Evolutionary conservation across 1,140 invertebrate species (phyloP).

Genomic region (Heliconius hermathena): DNA sequence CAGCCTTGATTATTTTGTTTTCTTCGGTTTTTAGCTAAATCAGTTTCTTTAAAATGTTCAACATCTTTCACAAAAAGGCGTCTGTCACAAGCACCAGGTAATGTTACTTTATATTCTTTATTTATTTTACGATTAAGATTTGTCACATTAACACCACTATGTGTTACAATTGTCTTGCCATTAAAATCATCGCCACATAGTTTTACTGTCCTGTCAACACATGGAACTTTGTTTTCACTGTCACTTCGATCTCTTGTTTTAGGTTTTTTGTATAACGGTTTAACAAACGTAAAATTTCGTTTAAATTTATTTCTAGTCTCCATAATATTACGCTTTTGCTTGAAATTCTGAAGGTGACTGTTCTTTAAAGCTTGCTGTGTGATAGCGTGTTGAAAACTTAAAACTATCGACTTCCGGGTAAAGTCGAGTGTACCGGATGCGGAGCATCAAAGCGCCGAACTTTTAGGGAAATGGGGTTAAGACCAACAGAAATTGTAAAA

Average conservation of each 20-base stretch:
- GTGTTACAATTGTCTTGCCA: constrained; percentile 54
- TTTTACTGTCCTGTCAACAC: constrained; percentile 58
- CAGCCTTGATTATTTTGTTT: constrained; percentile 1
- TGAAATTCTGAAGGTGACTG: constrained; percentile 50
- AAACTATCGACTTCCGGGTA: constrained; percentile 53
- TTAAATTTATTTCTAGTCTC: constrained; percentile 60
- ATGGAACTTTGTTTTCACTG: constrained; percentile 45
- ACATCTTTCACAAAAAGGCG: constrained; percentile 27
- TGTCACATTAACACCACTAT: constrained; percentile 40
- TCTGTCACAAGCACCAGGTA: constrained; percentile 52
- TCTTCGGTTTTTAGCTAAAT: constrained; percentile 13
- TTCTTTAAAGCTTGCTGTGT: constrained; percentile 42
- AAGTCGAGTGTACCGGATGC: constrained; percentile 44
- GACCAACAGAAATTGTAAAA: constrained; percentile 39
- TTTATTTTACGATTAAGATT: constrained; percentile 47
- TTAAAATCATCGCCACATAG: constrained; percentile 56
- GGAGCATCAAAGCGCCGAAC: constrained; percentile 49
- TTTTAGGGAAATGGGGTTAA: constrained; percentile 50
- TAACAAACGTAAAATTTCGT: constrained; percentile 58
- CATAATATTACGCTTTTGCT: constrained; percentile 50
- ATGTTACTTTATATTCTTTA: constrained; percentile 46
- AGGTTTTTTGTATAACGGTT: constrained; percentile 63
- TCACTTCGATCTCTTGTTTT: constrained; percentile 45
- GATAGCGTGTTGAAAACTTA: constrained; percentile 56
- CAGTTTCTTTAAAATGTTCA: constrained; percentile 23